phyloP scores from a whole-genome alignment of 2,888 invertebrate species.

The Adelphocoris suturalis region DNA sequence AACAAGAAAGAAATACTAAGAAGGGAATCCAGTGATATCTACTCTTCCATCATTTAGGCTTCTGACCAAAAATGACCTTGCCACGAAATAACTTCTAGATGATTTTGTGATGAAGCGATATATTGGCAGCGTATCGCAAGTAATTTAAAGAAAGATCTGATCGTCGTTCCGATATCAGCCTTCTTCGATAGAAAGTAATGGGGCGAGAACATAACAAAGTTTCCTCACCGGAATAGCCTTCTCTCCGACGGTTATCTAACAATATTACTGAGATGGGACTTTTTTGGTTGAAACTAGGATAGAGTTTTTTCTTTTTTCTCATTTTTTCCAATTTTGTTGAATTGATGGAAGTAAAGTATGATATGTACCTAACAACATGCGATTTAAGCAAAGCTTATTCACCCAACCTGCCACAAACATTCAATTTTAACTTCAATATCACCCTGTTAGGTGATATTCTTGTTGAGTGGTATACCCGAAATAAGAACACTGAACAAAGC shows the following conservation, averaged over 20 bases:
- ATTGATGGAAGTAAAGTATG: too few species aligned
- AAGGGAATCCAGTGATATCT: not conserved
- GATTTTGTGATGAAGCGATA: conserved; percentile 50
- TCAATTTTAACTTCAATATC: too few species aligned
- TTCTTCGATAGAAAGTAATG: conserved; percentile 49
- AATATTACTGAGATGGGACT: not conserved
- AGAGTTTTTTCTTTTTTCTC: too few species aligned
- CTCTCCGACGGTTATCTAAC: conserved; percentile 27
- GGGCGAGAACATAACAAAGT: conserved; percentile 56
- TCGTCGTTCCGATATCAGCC: conserved; percentile 35
- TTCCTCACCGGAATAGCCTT: conserved; percentile 26
- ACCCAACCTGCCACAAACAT: too few species aligned
- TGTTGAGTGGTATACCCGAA: too few species aligned
- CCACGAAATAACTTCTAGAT: conserved; percentile 49
- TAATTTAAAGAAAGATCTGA: conserved; percentile 55
- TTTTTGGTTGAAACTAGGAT: not conserved
- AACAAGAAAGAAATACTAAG: not conserved
- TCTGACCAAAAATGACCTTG: conserved; percentile 37
- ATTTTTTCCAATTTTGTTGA: too few species aligned
- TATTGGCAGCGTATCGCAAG: conserved; percentile 51
- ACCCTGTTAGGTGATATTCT: too few species aligned
- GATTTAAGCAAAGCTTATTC: too few species aligned
- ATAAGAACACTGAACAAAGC: too few species aligned
- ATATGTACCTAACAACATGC: too few species aligned
- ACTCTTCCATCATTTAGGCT: not conserved